Evolutionary conservation across 2,113 vertebrate species (phyloP), one percentile per base, ranked within the genome.

Genomic region (Speoplatyrhinus poulsoni): DNA sequence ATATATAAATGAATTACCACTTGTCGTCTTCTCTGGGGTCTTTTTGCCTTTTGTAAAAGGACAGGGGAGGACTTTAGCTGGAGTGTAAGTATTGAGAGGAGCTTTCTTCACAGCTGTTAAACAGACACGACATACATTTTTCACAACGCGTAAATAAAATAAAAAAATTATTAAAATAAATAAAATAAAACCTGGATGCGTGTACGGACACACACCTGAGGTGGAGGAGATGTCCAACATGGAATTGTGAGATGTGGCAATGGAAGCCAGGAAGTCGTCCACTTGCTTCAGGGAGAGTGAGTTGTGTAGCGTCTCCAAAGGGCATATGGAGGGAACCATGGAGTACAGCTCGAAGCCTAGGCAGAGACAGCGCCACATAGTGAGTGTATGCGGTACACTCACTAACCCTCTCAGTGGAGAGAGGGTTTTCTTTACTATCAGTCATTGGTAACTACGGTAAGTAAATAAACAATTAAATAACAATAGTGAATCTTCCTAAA

Each of bases 241-340:
- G 76, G 70, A 86, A 41, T 95, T 93, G 70, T 77, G 92, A 47
- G 93, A 93, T 59, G 91, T 82, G 79, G 94, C 93, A 77, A 96
- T 87, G 54, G 94, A 94, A 62, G 93, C 88, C 56, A 96, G 92
- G 87, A 96, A 96, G 87, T 96, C 95, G 84, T 96, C 95, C 81
- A 96, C 94, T 77, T 96, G 95, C 91, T 96, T 96, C 90, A 96
- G 87, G 70, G 95, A 96, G 36, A 96, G 90, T 32, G 95, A 95
- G 76, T 96, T 96, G 81, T 96, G 95, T 57, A 96, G 93, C 7
- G 95, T 96, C 92, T 96, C 95, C 85, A 96, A 83, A 61, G 95
- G 95, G 72, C 95, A 96, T 78, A 96, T 96, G 62, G 95, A 96
- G 73, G 95, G 95, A 77, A 96, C 95, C 95, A 96, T 96, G 75